Evolutionary conservation across 2,797 vertebrate genomes (phyloP).

Genomic region (Urocyon cinereoargenteus): DNA sequence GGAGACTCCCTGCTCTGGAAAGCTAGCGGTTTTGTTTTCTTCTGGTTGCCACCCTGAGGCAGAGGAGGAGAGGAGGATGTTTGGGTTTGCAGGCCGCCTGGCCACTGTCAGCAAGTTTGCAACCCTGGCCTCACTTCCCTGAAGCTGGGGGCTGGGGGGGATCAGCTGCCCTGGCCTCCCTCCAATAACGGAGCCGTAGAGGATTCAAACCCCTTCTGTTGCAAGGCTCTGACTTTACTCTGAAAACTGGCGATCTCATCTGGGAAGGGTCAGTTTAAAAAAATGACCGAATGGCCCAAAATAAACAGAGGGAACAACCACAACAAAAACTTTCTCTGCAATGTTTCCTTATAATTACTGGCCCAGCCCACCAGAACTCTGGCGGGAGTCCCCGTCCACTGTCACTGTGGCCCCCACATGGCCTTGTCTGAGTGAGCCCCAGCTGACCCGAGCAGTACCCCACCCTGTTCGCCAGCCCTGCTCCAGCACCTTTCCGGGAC

Average conservation of each 20-base stretch:
- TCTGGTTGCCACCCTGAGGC: not conserved
- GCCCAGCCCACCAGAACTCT: not conserved
- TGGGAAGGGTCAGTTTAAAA: slow-evolving; percentile 65
- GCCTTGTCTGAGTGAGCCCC: not conserved
- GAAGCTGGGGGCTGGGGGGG: not conserved
- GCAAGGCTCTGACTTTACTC: slow-evolving; percentile 54
- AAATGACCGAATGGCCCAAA: slow-evolving; percentile 61
- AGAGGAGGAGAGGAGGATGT: slow-evolving; percentile 48
- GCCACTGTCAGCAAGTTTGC: slow-evolving; percentile 75
- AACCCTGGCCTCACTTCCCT: slow-evolving; percentile 68
- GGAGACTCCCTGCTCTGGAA: not conserved
- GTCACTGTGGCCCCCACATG: not conserved
- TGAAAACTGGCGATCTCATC: slow-evolving; percentile 62
- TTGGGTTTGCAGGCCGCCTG: slow-evolving; percentile 37
- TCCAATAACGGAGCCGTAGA: slow-evolving; percentile 22
- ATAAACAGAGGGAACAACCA: slow-evolving; percentile 59
- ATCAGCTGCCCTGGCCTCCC: slow-evolving; percentile 50
- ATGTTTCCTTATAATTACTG: slow-evolving; percentile 52
- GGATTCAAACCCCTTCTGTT: not conserved
- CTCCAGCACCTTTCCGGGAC: not conserved
- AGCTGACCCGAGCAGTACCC: not conserved
- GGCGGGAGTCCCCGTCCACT: not conserved
- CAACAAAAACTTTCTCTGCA: slow-evolving; percentile 63
- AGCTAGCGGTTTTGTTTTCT: not conserved
- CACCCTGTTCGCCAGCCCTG: not conserved